phyloP scores from a whole-genome alignment of 2,113 vertebrate species.

The Silurus glanis region DNA sequence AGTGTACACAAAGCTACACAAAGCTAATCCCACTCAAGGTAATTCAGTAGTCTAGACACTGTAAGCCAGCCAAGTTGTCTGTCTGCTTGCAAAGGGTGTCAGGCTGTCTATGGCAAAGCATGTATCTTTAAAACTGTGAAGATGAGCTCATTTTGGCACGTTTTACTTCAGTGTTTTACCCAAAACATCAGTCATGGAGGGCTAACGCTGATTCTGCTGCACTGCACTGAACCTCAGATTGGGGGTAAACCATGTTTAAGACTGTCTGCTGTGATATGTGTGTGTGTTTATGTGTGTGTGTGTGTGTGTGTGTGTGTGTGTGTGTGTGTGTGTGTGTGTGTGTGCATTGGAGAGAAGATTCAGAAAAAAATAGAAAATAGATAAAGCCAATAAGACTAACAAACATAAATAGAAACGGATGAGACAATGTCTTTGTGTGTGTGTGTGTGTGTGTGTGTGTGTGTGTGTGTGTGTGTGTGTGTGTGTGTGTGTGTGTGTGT shows the following conservation, averaged over 20 bases:
- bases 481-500: neutral
- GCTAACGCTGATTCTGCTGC: slow-evolving; percentile 22
- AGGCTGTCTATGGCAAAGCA: neutral
- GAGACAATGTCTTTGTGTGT: neutral
- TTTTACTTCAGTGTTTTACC: slow-evolving; percentile 32
- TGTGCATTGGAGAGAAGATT: neutral
- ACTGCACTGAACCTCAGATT: slow-evolving; percentile 23
- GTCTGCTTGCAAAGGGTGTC: slow-evolving; percentile 7
- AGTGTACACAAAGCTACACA: slow-evolving; percentile 42
- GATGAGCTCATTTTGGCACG: slow-evolving; percentile 42
- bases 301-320: slow-evolving; percentile 31
- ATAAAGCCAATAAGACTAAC: neutral
- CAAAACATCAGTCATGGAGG: slow-evolving; percentile 28
- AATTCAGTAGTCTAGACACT: slow-evolving; percentile 52
- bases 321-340: neutral
- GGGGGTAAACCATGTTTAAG: slow-evolving; percentile 37
- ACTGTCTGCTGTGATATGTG: slow-evolving; percentile 36
- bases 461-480: neutral
- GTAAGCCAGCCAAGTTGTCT: slow-evolving; percentile 42
- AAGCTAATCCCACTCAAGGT: slow-evolving; percentile 39
- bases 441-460: slow-evolving; percentile 7
- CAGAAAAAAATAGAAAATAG: neutral
- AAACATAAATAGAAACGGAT: slow-evolving; percentile 5
- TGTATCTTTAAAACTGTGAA: neutral
- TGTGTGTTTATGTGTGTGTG: neutral